A percentile compares a stretch with the other conserved stretches of the same genome.
Evolutionary conservation across 2,113 vertebrate genomes (phyloP).

Genomic region (Sorex araneus): DNA sequence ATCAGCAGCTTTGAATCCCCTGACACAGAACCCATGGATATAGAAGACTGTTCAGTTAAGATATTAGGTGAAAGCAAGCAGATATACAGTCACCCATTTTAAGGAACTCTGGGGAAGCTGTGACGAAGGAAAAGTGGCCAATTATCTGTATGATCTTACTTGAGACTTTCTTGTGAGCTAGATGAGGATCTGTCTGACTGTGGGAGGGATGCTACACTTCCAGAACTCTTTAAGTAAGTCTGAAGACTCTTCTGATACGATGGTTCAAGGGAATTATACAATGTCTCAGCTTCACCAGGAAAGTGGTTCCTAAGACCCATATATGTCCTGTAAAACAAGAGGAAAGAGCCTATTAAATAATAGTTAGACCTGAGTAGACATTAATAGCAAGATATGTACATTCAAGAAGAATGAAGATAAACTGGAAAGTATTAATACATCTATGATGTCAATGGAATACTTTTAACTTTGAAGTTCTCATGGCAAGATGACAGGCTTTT

Average conservation of each 20-base stretch:
- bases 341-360: not conserved
- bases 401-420: slow-evolving; percentile 16
- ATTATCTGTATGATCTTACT: slow-evolving; percentile 90
- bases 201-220: slow-evolving; percentile 96
- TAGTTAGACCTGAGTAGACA: not conserved
- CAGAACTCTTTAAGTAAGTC: slow-evolving; percentile 95
- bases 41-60: not conserved
- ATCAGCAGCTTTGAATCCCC: not conserved
- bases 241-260: slow-evolving; percentile 97
- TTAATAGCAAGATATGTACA: not conserved
- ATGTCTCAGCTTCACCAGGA: slow-evolving; percentile 93
- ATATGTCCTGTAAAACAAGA: slow-evolving; percentile 91
- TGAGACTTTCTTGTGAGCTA: slow-evolving; percentile 98
- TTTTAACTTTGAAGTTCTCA: slow-evolving; percentile 27
- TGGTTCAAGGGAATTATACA: slow-evolving; percentile 96
- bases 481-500: not conserved
- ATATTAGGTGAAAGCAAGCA: slow-evolving; percentile 16
- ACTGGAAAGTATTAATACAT: not conserved
- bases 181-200: slow-evolving; percentile 99
- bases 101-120: not conserved
- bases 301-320: slow-evolving; percentile 97
- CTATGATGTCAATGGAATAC: not conserved
- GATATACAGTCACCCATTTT: not conserved
- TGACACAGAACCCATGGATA: not conserved
- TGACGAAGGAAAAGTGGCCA: not conserved